These are phyloP conservation scores for Charaxes varanes DNA, from an alignment of 1,140 invertebrate species.

Conservation along the genomic window DNA sequence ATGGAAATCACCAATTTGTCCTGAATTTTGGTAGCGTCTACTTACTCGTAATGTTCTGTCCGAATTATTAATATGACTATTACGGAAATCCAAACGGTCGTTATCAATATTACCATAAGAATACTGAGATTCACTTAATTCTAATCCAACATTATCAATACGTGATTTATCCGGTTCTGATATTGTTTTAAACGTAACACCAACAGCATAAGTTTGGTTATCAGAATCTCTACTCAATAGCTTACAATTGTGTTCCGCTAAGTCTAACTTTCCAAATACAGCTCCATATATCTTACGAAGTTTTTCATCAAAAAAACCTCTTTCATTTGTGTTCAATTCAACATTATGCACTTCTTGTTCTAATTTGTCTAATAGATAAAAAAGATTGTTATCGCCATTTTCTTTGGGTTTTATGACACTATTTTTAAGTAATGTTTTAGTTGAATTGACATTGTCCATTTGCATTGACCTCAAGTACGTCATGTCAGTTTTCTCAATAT, in stretches of 20 bases:
- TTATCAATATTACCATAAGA: background rate
- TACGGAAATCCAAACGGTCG: too few species aligned
- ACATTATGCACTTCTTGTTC: conserved; percentile 20
- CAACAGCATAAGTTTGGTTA: background rate
- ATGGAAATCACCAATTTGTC: background rate
- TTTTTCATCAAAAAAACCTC: conserved; percentile 22
- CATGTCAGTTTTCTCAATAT: conserved; percentile 1
- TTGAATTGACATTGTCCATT: conserved; percentile 5
- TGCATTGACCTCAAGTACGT: too few species aligned
- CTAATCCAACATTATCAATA: background rate
- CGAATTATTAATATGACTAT: too few species aligned
- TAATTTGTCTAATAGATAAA: conserved; percentile 19
- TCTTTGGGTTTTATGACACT: background rate
- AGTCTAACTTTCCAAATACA: conserved; percentile 10
- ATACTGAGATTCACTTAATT: background rate
- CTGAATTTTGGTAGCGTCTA: too few species aligned
- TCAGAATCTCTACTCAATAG: background rate
- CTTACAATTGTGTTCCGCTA: conserved; percentile 1
- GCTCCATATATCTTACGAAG: conserved; percentile 17
- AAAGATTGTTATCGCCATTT: conserved; percentile 8
- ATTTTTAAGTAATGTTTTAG: background rate
- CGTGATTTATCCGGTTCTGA: background rate
- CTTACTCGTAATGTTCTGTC: too few species aligned
- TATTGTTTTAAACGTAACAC: background rate
- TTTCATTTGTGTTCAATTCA: conserved; percentile 18